phyloP scores from a whole-genome alignment of 2,797 vertebrate species.

The Trachurus trachurus region DNA sequence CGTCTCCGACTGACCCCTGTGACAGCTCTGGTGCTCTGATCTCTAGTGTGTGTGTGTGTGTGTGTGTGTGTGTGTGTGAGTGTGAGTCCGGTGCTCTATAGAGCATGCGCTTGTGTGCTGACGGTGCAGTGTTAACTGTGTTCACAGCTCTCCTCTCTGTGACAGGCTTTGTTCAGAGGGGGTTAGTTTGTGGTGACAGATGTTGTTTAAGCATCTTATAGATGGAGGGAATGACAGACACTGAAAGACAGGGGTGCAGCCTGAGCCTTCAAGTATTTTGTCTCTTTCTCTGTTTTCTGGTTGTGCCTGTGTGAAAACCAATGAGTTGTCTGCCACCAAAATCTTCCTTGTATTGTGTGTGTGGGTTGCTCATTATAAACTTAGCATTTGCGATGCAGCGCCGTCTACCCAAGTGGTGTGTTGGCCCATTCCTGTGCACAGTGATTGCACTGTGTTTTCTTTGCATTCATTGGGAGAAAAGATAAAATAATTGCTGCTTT shows the following conservation, averaged over 20 bases:
- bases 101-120: conserved; percentile 19
- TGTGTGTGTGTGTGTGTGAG: conserved; percentile 6
- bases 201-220: conserved; percentile 18
- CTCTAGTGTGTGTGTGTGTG: neutral
- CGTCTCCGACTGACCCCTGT: conserved; percentile 58
- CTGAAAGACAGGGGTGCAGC: neutral
- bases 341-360: neutral
- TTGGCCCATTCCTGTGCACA: neutral
- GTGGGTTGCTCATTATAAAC: neutral
- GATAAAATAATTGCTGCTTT: too few species aligned
- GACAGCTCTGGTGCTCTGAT: conserved; percentile 57
- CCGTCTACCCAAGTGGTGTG: too few species aligned
- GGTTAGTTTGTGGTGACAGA: conserved; percentile 48
- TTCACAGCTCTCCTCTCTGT: conserved; percentile 21
- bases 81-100: conserved; percentile 4
- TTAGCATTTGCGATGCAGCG: too few species aligned
- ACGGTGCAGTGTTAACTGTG: conserved; percentile 14
- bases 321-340: neutral
- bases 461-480: too few species aligned
- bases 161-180: conserved; percentile 19
- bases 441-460: neutral
- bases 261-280: neutral
- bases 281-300: neutral
- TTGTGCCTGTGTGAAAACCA: neutral
- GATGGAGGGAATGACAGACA: conserved; percentile 1